Conservation (phyloP, 92 coral and sea anemone genomes). For the Umimayanthus kanabou region DNA sequence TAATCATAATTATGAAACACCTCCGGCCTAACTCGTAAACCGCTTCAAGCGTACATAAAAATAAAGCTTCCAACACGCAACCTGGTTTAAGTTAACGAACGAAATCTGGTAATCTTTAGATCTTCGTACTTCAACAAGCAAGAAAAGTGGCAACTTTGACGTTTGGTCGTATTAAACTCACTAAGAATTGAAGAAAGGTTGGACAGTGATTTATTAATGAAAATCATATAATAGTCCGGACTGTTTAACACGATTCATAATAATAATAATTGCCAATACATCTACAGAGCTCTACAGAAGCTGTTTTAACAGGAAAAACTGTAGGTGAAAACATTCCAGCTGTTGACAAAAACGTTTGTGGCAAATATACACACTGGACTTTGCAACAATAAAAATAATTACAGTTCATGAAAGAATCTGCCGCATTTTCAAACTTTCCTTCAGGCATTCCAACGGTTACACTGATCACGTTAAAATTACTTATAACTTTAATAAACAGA, state of each 20-base stretch:
- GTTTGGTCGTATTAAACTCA: not conserved
- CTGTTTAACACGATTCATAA: not conserved
- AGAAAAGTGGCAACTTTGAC: not conserved
- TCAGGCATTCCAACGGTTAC: conserved; percentile 3
- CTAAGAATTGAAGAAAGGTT: not conserved
- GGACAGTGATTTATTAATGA: not conserved
- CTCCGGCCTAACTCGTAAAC: conserved; percentile 12
- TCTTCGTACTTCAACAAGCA: not conserved
- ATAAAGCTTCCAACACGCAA: conserved; percentile 9
- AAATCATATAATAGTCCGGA: not conserved
- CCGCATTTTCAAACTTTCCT: not conserved
- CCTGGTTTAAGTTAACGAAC: not conserved
- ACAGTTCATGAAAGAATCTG: not conserved
- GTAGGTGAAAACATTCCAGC: not conserved
- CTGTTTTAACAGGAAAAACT: not conserved
- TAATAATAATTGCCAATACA: not conserved
- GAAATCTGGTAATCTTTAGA: not conserved
- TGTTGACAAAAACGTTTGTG: conserved; percentile 11
- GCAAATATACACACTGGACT: not conserved
- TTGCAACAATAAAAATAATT: conserved; percentile 11
- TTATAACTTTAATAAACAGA: not conserved
- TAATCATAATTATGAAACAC: conserved; percentile 15
- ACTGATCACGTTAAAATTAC: not conserved
- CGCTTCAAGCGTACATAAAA: not conserved
- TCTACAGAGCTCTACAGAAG: not conserved